Conservation (phyloP, 2,888 invertebrate genomes). For the Ochropleura plecta region DNA sequence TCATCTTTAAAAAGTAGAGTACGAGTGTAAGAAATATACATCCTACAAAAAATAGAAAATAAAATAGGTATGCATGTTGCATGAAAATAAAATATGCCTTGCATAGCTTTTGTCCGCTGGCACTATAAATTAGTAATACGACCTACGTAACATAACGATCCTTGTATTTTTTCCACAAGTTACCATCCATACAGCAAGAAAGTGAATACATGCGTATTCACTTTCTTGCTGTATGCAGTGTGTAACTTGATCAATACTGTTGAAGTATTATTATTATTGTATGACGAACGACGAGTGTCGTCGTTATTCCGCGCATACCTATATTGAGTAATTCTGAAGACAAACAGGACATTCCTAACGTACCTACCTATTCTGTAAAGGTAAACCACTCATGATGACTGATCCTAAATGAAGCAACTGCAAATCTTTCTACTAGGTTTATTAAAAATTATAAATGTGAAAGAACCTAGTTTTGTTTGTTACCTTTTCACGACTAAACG, state of each 20-base stretch:
- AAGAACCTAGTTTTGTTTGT: too few relatives aligned
- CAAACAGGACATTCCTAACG: slow-evolving; percentile 33
- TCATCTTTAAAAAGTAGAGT: slow-evolving; percentile 11
- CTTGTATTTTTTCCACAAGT: neutral
- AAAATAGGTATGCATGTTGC: neutral
- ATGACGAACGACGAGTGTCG: neutral
- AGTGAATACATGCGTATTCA: too few relatives aligned
- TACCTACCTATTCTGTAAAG: slow-evolving; percentile 1
- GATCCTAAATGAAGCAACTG: neutral
- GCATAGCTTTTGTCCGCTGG: neutral
- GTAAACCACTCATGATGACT: slow-evolving; percentile 5
- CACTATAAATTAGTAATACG: neutral
- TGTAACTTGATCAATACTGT: neutral
- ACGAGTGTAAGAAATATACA: neutral
- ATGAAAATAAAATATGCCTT: neutral
- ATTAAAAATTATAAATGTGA: too few relatives aligned
- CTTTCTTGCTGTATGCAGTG: too few relatives aligned
- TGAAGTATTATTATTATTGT: slow-evolving; percentile 14
- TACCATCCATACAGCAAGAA: slow-evolving; percentile 2
- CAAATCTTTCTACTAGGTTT: neutral
- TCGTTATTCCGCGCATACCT: slow-evolving; percentile 21
- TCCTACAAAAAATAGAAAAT: neutral
- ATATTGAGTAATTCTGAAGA: slow-evolving; percentile 31
- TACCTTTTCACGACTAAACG: too few relatives aligned
- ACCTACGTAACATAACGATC: neutral